These are phyloP conservation scores for Dyspetes luteomarginatus DNA, from an alignment of 2,888 invertebrate genomes.

Conservation along the genomic window DNA sequence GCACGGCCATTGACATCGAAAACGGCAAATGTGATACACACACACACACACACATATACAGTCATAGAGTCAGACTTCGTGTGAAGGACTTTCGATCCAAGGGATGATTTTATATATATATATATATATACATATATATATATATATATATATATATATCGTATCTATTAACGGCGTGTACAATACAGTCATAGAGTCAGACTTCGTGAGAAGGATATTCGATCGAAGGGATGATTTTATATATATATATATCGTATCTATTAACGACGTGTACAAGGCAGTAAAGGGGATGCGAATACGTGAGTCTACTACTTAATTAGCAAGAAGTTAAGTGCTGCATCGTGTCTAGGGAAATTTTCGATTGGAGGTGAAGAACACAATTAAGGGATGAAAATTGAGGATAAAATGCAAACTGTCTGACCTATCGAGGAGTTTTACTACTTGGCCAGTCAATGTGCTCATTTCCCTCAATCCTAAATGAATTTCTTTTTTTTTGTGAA, in stretches of 20 bases:
- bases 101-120: constrained; percentile 21
- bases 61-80: neutral
- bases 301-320: constrained; percentile 47
- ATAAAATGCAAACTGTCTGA: constrained; percentile 33
- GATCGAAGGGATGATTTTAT: constrained; percentile 27
- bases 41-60: constrained; percentile 1
- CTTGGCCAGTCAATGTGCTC: constrained; percentile 6
- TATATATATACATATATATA: too few species aligned
- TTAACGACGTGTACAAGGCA: constrained; percentile 7
- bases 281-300: neutral
- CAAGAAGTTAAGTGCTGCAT: constrained; percentile 9
- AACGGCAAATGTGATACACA: constrained; percentile 12
- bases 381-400: constrained; percentile 3
- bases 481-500: neutral
- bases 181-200: neutral
- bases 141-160: too few species aligned
- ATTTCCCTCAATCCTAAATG: neutral
- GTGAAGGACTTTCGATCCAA: constrained; percentile 29
- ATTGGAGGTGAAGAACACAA: neutral
- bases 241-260: constrained; percentile 37
- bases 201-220: constrained; percentile 19
- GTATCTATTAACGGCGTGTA: neutral
- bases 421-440: constrained; percentile 15
- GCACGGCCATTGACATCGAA: constrained; percentile 15
- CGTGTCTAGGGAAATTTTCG: neutral